A percentile compares a stretch with the other conserved stretches of the same genome.
Conservation (phyloP, 2,113 vertebrate genomes). For the Pelecanus crispus region DNA sequence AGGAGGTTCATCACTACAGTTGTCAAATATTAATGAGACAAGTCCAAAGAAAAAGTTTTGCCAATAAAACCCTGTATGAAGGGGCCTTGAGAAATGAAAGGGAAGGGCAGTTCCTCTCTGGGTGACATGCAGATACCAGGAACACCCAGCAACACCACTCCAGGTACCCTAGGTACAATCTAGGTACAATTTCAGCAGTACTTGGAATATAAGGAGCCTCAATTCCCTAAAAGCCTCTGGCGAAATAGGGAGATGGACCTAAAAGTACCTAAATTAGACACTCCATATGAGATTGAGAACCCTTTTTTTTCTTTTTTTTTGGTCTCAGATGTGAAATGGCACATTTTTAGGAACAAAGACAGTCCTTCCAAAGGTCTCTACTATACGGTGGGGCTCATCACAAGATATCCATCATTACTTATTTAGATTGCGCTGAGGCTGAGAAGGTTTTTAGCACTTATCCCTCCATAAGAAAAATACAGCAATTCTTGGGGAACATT, state of each 20-base stretch:
- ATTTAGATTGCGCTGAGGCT: background rate
- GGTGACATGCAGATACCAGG: background rate
- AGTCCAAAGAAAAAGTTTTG: background rate
- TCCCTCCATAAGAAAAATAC: background rate
- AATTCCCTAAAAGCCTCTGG: background rate
- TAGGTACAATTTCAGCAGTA: background rate
- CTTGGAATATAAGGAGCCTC: background rate
- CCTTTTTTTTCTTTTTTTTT: too few relatives aligned
- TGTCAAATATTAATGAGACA: background rate
- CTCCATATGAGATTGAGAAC: background rate
- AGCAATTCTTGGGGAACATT: background rate
- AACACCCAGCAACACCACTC: background rate
- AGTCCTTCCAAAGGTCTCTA: background rate
- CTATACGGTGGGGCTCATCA: background rate
- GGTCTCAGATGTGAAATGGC: background rate
- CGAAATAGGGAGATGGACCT: background rate
- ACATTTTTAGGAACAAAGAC: background rate
- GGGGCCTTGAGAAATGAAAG: background rate
- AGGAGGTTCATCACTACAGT: background rate
- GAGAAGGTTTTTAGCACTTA: background rate
- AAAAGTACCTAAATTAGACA: background rate
- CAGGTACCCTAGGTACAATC: background rate
- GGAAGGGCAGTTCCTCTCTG: background rate
- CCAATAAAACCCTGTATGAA: background rate
- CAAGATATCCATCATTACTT: background rate